These are phyloP conservation scores for Caenorhabditis imperialis DNA, from an alignment of 2,888 invertebrate species.

Conservation along the genomic window DNA sequence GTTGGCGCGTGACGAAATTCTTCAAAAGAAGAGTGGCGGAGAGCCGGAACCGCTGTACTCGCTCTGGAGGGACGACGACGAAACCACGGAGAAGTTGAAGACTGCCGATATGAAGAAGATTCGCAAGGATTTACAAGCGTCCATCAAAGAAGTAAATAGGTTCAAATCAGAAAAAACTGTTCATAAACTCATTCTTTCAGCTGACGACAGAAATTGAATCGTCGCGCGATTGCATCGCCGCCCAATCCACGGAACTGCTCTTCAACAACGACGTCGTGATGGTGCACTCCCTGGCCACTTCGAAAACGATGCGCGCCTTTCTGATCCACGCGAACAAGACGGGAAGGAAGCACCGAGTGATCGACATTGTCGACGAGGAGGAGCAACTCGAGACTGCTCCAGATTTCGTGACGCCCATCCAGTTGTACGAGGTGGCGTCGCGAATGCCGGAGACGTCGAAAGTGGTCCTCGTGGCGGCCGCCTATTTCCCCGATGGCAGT, in stretches of 20 bases:
- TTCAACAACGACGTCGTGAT: conserved; percentile 65
- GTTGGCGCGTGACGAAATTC: conserved; percentile 66
- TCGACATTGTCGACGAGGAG: conserved; percentile 31
- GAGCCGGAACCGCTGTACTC: conserved; percentile 66
- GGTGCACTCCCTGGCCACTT: conserved; percentile 58
- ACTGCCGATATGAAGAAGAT: conserved; percentile 63
- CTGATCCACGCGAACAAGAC: conserved; percentile 32
- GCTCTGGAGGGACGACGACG: conserved; percentile 62
- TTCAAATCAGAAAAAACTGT: too few species aligned
- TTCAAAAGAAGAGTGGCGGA: conserved; percentile 47
- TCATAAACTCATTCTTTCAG: conserved; percentile 40
- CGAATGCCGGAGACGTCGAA: conserved; percentile 60
- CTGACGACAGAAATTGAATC: conserved; percentile 63
- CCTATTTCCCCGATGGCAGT: conserved; percentile 73
- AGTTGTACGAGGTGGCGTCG: conserved; percentile 52
- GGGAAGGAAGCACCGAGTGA: conserved; percentile 36
- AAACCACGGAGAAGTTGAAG: conserved; percentile 29
- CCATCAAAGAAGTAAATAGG: conserved; percentile 55
- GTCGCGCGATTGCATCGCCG: conserved; percentile 61
- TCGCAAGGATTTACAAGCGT: conserved; percentile 52
- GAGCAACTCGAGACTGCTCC: conserved; percentile 43
- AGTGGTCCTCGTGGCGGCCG: conserved; percentile 68
- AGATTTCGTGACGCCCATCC: conserved; percentile 49
- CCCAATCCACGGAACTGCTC: conserved; percentile 64
- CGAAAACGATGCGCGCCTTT: conserved; percentile 63